Conservation (phyloP, 2,888 invertebrate species). For the Parnassius smintheus region DNA sequence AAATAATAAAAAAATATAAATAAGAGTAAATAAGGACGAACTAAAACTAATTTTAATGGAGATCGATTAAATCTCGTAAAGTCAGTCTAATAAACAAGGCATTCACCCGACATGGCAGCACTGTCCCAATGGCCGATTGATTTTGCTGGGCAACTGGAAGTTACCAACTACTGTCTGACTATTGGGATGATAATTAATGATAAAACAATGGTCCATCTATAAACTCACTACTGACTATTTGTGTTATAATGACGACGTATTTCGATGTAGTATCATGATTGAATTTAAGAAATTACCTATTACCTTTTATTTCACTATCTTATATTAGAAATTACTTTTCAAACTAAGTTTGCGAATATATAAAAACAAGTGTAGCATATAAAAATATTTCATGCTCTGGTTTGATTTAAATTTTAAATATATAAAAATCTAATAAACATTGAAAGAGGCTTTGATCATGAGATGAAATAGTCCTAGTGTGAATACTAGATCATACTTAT, state of each 20-base stretch:
- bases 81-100: constrained; percentile 68
- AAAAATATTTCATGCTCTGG: too few species aligned
- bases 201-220: constrained; percentile 35
- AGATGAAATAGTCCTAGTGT: too few species aligned
- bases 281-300: too few species aligned
- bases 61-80: constrained; percentile 60
- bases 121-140: constrained; percentile 47
- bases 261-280: neutral
- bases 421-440: too few species aligned
- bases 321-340: too few species aligned
- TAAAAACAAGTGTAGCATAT: too few species aligned
- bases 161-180: constrained; percentile 21
- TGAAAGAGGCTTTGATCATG: too few species aligned
- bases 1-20: neutral
- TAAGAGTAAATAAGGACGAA: constrained; percentile 18
- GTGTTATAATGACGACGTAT: neutral
- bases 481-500: too few species aligned
- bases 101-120: constrained; percentile 56
- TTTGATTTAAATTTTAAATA: too few species aligned
- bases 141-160: constrained; percentile 33
- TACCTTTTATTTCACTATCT: too few species aligned
- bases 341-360: too few species aligned
- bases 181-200: constrained; percentile 38
- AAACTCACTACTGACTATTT: constrained; percentile 3
- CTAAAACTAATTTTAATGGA: constrained; percentile 29